Percentiles rank a stretch among this genome's conserved stretches.
Evolutionary conservation across 2,888 invertebrate genomes (phyloP).

Genomic region (Melinopterus prodromus): DNA sequence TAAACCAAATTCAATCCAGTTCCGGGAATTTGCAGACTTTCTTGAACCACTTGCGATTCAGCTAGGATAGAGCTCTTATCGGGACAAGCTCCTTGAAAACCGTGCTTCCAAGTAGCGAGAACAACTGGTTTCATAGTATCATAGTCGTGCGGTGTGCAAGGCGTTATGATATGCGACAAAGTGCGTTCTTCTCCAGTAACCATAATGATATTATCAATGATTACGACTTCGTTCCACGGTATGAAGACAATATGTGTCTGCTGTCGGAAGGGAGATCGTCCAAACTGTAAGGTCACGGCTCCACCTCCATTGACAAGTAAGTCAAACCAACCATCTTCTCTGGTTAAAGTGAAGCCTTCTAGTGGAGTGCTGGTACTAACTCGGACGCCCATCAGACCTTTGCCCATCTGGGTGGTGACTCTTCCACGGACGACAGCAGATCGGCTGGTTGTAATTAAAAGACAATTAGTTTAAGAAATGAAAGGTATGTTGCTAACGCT

Average conservation of each 20-base stretch:
- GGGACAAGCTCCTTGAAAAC: conserved; percentile 94
- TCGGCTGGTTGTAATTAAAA: conserved; percentile 71
- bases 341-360: conserved; percentile 94
- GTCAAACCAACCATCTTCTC: conserved; percentile 97
- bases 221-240: conserved; percentile 98
- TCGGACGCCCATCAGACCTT: conserved; percentile 93
- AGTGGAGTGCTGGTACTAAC: conserved; percentile 94
- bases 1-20: conserved; percentile 96
- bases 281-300: conserved; percentile 93
- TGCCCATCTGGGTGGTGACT: conserved; percentile 89
- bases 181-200: conserved; percentile 86
- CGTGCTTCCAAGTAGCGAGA: conserved; percentile 93
- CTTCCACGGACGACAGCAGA: conserved; percentile 97
- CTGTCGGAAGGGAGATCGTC: conserved; percentile 88
- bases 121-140: conserved; percentile 94
- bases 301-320: conserved; percentile 99
- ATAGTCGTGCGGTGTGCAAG: conserved; percentile 89
- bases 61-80: conserved; percentile 90
- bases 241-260: conserved; percentile 89
- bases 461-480: conserved; percentile 16
- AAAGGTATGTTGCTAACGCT: conserved; percentile 22
- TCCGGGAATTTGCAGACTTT: conserved; percentile 92
- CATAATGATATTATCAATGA: conserved; percentile 87
- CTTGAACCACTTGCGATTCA: conserved; percentile 94
- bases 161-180: conserved; percentile 72